A percentile compares a stretch with the other conserved stretches of the same genome.
These are phyloP conservation scores for Morus bassanus DNA, from an alignment of 2,797 vertebrate species.

Conservation along the genomic window DNA sequence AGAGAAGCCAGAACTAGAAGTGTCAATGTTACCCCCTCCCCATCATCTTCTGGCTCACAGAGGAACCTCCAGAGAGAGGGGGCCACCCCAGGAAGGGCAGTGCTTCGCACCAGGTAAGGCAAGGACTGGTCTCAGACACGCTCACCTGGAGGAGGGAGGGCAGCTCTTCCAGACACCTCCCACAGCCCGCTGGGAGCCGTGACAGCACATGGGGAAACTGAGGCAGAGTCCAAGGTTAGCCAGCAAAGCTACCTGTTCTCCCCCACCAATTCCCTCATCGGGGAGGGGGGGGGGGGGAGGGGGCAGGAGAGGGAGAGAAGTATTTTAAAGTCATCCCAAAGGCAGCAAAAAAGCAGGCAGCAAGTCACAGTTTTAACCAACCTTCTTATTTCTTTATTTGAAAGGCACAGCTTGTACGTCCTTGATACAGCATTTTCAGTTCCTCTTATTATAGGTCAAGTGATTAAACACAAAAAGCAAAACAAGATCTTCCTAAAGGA, in stretches of 20 bases:
- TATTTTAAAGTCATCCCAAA: neutral
- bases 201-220: neutral
- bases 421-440: conserved; percentile 70
- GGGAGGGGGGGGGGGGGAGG: neutral
- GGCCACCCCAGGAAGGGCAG: neutral
- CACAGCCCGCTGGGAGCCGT: accelerated
- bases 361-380: conserved; percentile 54
- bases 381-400: conserved; percentile 79
- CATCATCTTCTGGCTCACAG: neutral
- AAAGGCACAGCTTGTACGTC: conserved; percentile 80
- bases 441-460: conserved; percentile 67
- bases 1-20: neutral
- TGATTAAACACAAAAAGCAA: conserved; percentile 72
- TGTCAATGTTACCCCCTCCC: accelerated
- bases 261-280: accelerated
- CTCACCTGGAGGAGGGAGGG: neutral
- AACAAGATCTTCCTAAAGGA: conserved; percentile 72
- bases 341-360: neutral
- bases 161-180: neutral
- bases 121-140: accelerated
- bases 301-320: neutral
- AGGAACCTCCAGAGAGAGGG: neutral
- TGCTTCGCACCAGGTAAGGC: neutral
- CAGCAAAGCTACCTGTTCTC: neutral
- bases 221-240: neutral